Percentiles rank a stretch among this genome's conserved stretches.
These are phyloP conservation scores for Eonycteris spelaea DNA, from an alignment of 2,113 vertebrate species.

Conservation along the genomic window DNA sequence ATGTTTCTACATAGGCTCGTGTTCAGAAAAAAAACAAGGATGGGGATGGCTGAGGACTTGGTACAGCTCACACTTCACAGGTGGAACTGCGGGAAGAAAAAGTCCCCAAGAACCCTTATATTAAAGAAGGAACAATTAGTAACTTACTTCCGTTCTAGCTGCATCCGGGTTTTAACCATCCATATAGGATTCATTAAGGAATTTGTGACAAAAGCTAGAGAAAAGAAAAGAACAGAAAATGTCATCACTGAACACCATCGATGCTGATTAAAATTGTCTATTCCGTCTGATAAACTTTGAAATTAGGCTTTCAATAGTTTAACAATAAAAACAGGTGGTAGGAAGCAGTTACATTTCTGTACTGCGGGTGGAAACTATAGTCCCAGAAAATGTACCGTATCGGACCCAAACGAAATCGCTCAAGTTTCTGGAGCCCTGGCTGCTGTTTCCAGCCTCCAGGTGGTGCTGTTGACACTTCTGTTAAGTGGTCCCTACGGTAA, in stretches of 20 bases:
- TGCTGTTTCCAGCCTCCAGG: constrained; percentile 56
- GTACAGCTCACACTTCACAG: neutral
- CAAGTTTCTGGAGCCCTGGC: neutral
- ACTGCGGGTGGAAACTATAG: neutral
- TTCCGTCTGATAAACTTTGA: neutral
- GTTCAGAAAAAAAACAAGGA: neutral
- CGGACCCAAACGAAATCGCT: neutral
- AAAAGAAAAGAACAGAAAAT: neutral
- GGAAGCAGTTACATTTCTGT: neutral
- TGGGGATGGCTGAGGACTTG: neutral
- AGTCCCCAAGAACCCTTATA: neutral
- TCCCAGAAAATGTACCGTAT: neutral
- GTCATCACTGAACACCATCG: neutral
- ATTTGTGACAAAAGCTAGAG: constrained; percentile 95
- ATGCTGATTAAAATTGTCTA: neutral
- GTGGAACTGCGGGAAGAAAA: neutral
- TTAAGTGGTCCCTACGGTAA: neutral
- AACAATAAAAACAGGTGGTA: neutral
- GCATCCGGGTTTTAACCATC: constrained; percentile 99
- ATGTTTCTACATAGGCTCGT: neutral
- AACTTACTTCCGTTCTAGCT: constrained; percentile 94
- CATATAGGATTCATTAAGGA: constrained; percentile 98
- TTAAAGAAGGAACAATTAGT: neutral
- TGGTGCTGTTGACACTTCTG: constrained; percentile 67
- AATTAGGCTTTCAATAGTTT: neutral